These are phyloP conservation scores for Columba janthina DNA, from an alignment of 2,113 vertebrate genomes.

Conservation along the genomic window DNA sequence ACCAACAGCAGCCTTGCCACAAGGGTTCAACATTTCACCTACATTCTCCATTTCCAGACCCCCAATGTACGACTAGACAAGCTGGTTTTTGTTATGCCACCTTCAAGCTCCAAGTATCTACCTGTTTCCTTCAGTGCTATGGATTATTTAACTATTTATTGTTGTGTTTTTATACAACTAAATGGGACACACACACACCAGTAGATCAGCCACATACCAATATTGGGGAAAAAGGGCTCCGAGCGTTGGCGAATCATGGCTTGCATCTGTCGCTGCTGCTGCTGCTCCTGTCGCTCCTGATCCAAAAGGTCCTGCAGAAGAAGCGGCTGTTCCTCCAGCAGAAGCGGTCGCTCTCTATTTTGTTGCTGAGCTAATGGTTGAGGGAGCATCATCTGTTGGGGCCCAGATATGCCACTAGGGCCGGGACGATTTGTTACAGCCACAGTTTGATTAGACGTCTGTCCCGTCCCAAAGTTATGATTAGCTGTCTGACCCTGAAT, in stretches of 20 bases:
- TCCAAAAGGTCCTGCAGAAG: conserved; percentile 96
- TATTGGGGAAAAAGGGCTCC: conserved; percentile 85
- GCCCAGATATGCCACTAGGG: conserved; percentile 61
- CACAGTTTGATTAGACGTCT: conserved; percentile 65
- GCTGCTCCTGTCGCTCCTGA: conserved; percentile 96
- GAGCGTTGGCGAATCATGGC: conserved; percentile 92
- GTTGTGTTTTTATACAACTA: neutral
- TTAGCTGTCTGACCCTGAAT: conserved; percentile 69
- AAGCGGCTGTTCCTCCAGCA: conserved; percentile 94
- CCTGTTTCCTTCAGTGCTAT: neutral
- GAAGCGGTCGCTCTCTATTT: conserved; percentile 82
- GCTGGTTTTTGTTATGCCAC: conserved; percentile 60
- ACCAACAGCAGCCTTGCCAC: neutral
- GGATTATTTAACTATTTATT: neutral
- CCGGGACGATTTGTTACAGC: conserved; percentile 74
- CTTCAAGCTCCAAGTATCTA: neutral
- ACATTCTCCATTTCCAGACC: neutral
- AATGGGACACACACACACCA: neutral
- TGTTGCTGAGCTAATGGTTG: conserved; percentile 77
- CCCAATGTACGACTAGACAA: neutral
- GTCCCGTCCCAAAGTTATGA: conserved; percentile 71
- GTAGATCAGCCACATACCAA: conserved; percentile 77
- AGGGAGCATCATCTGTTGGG: conserved; percentile 81
- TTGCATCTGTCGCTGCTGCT: conserved; percentile 98
- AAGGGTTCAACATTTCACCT: neutral